These are phyloP conservation scores for Sinocyclocheilus maitianheensis DNA, from an alignment of 2,113 vertebrate genomes.

Conservation along the genomic window DNA sequence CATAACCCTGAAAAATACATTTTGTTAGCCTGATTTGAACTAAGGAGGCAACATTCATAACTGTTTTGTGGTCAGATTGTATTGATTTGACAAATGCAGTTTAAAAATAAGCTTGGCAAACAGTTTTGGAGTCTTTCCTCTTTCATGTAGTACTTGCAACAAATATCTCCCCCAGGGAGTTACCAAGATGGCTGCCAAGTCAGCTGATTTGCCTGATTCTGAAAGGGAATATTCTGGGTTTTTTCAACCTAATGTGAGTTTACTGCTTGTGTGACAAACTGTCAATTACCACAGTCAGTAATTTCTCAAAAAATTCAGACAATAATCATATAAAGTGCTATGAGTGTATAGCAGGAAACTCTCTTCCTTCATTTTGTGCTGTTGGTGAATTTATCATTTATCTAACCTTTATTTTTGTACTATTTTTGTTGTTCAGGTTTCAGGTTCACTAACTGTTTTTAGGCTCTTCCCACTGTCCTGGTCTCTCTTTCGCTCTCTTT, in stretches of 20 bases:
- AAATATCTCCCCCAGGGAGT: not conserved
- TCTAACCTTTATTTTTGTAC: not conserved
- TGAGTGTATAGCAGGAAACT: not conserved
- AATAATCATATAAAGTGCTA: not conserved
- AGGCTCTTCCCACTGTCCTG: slow-evolving; percentile 58
- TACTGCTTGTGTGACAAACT: no score
- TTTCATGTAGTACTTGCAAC: not conserved
- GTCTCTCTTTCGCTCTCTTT: slow-evolving; percentile 57
- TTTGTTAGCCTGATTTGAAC: not conserved
- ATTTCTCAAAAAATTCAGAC: not conserved
- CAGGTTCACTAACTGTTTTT: slow-evolving; percentile 32
- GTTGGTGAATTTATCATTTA: not conserved
- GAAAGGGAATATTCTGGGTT: not conserved
- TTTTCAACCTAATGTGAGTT: no score
- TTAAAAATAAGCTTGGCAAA: not conserved
- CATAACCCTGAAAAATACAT: not conserved
- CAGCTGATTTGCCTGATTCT: not conserved
- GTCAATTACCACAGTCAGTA: not conserved
- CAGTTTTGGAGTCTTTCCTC: not conserved
- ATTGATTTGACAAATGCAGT: not conserved
- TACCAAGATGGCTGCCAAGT: not conserved
- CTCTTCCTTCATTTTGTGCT: not conserved
- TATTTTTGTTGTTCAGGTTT: slow-evolving; percentile 1
- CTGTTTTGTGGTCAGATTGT: not conserved
- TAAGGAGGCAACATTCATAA: not conserved